Percentiles rank a stretch among this genome's conserved stretches.
Evolutionary conservation across 2,797 vertebrate genomes (phyloP).

Genomic region (Oceanodroma leucorhoa): DNA sequence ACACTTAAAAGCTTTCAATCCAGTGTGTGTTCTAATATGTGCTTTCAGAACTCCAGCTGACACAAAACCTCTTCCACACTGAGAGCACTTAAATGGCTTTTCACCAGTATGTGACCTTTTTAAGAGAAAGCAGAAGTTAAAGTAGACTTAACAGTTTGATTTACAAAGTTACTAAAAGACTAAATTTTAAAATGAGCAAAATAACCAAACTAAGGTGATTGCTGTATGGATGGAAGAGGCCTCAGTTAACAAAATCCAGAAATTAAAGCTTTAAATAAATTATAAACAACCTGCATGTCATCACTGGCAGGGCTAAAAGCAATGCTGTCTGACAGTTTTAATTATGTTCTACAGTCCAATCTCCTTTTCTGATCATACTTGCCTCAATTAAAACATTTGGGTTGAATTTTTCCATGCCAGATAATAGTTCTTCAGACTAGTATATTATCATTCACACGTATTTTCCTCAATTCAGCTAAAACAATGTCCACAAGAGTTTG

Average conservation of each 20-base stretch:
- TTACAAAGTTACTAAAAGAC: background rate
- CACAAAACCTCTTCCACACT: constrained; percentile 96
- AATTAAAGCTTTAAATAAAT: background rate
- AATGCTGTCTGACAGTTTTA: background rate
- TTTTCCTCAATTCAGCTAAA: background rate
- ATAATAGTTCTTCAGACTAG: background rate
- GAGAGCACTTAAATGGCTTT: constrained; percentile 93
- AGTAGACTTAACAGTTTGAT: background rate
- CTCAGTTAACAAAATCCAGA: background rate
- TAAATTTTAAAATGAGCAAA: background rate
- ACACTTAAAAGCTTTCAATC: constrained; percentile 95
- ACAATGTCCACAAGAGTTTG: background rate
- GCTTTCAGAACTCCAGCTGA: constrained; percentile 97
- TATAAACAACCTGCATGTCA: background rate
- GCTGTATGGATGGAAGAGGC: background rate
- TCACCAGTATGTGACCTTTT: constrained; percentile 96
- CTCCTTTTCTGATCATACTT: background rate
- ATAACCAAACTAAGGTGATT: background rate
- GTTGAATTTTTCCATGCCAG: background rate
- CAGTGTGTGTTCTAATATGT: constrained; percentile 93
- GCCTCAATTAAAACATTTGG: background rate
- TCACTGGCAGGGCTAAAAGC: background rate
- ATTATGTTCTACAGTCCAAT: background rate
- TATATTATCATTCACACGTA: background rate
- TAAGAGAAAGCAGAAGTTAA: background rate